These are phyloP conservation scores for Nothobranchius furzeri DNA, from an alignment of 2,113 vertebrate species.

Conservation along the genomic window DNA sequence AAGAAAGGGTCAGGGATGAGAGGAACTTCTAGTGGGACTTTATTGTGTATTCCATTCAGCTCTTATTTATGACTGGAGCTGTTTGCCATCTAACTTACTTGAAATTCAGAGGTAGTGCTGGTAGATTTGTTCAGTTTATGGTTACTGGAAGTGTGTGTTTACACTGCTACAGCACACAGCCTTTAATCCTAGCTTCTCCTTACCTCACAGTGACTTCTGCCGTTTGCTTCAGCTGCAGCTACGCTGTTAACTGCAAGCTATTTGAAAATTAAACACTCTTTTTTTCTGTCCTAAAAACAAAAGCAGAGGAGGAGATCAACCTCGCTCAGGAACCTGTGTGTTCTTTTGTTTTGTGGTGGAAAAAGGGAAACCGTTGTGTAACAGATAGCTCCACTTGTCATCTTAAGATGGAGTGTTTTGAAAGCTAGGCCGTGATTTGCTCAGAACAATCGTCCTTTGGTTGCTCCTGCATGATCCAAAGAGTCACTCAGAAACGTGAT, in stretches of 20 bases:
- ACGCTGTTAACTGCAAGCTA: no score
- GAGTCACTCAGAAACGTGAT: slow-evolving; percentile 55
- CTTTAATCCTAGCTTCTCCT: not conserved
- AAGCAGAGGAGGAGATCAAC: no score
- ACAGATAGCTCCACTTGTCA: slow-evolving; percentile 40
- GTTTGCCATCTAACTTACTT: slow-evolving; percentile 24
- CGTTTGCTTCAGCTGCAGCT: no score
- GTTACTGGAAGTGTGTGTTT: not conserved
- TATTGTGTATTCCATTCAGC: no score
- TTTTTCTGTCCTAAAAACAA: no score
- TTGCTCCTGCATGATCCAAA: slow-evolving; percentile 31
- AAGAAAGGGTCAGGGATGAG: slow-evolving; percentile 24
- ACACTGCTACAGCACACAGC: slow-evolving; percentile 1
- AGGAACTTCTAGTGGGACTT: slow-evolving; percentile 42
- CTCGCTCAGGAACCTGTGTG: slow-evolving; percentile 18
- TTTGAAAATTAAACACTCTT: no score
- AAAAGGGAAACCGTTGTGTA: slow-evolving; percentile 36
- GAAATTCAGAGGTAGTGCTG: not conserved
- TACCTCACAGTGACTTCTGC: no score
- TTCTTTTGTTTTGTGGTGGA: slow-evolving; percentile 33
- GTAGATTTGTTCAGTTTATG: slow-evolving; percentile 2
- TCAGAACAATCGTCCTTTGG: slow-evolving; percentile 43
- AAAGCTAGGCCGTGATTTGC: slow-evolving; percentile 41
- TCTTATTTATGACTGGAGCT: not conserved
- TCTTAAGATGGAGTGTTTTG: slow-evolving; percentile 57